A percentile compares a stretch with the other conserved stretches of the same genome.
phyloP scores from a whole-genome alignment of 2,888 invertebrate species.

The Bhutanitis thaidina region DNA sequence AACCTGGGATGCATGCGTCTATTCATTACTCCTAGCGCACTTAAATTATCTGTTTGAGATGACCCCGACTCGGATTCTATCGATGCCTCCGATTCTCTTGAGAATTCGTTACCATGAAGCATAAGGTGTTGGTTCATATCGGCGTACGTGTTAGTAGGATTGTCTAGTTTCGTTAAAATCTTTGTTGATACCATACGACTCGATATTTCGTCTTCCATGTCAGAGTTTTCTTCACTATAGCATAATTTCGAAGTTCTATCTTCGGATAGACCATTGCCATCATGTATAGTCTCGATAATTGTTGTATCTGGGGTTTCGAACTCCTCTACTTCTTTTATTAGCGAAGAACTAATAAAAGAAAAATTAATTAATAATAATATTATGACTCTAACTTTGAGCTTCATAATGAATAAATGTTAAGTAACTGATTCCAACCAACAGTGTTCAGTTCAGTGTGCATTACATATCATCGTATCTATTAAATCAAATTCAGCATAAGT shows the following conservation, averaged over 20 bases:
- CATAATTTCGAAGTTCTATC: neutral
- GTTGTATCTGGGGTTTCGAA: neutral
- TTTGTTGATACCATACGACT: neutral
- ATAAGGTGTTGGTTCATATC: neutral
- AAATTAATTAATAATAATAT: neutral
- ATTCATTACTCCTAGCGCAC: neutral
- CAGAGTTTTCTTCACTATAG: slow-evolving; percentile 1
- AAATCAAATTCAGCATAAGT: slow-evolving; percentile 10
- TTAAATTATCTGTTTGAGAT: neutral
- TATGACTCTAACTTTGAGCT: neutral
- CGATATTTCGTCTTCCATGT: neutral
- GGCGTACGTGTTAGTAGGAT: neutral
- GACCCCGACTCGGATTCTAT: neutral
- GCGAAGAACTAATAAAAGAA: neutral
- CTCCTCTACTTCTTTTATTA: neutral
- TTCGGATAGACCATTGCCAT: neutral
- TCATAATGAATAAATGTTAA: slow-evolving; percentile 7
- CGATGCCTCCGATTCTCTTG: neutral
- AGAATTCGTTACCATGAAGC: neutral
- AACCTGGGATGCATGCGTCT: slow-evolving; percentile 1
- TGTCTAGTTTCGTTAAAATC: neutral
- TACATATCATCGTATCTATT: neutral
- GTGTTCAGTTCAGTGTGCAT: neutral
- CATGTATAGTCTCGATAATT: slow-evolving; percentile 9
- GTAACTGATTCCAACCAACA: neutral